A percentile compares a stretch with the other conserved stretches of the same genome.
Evolutionary conservation across 2,797 vertebrate species (phyloP).

Genomic region (Centropyge bicolor): DNA sequence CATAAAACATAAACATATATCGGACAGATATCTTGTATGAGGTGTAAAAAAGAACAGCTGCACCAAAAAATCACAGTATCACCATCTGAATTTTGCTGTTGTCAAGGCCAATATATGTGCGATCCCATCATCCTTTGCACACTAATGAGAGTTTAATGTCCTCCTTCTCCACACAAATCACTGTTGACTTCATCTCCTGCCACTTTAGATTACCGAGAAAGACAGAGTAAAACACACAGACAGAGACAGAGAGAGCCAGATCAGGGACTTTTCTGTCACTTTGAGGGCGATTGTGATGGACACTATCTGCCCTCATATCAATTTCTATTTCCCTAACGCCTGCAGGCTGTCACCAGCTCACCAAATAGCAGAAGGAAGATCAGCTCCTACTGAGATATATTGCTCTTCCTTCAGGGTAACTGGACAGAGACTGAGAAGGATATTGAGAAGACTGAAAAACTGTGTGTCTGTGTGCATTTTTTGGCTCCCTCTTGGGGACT

Average conservation of each 20-base stretch:
- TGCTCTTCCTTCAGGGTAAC: conserved; percentile 33
- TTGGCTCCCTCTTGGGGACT: too few species aligned
- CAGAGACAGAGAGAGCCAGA: conserved; percentile 17
- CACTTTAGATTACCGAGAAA: conserved; percentile 55
- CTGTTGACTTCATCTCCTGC: conserved; percentile 54
- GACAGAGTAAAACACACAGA: conserved; percentile 17
- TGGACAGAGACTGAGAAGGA: conserved; percentile 22
- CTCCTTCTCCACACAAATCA: conserved; percentile 46
- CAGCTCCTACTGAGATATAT: conserved; percentile 44
- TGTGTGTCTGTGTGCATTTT: background rate
- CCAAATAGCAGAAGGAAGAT: conserved; percentile 29
- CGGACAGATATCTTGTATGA: background rate
- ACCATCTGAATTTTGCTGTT: conserved; percentile 21
- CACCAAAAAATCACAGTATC: background rate
- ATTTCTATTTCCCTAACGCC: conserved; percentile 60
- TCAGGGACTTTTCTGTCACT: conserved; percentile 52
- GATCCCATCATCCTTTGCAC: conserved; percentile 27
- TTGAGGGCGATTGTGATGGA: conserved; percentile 49
- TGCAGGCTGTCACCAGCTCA: conserved; percentile 54
- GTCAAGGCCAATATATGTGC: conserved; percentile 37
- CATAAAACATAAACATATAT: conserved; percentile 1
- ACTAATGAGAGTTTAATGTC: conserved; percentile 60
- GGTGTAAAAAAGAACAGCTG: conserved; percentile 2
- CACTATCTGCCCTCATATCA: conserved; percentile 62
- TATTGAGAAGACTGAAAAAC: conserved; percentile 28